Base-by-base conservation (phyloP, 2,797 vertebrate genomes). In the Picus viridis region DNA sequence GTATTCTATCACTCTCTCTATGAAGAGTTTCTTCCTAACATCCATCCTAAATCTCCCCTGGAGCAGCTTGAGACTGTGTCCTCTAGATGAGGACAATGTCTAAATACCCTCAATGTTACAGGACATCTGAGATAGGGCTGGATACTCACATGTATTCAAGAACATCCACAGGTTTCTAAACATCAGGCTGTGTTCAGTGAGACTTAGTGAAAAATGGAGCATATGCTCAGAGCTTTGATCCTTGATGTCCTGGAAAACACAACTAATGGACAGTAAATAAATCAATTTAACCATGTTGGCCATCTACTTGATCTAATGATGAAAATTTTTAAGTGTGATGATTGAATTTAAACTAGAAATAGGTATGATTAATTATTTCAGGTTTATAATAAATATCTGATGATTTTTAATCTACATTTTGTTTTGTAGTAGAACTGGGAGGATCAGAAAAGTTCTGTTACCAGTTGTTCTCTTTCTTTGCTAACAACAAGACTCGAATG, bases 141-240 rank as follows among this genome's bases (percentile, higher is more conserved):
- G 19, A 51, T 74, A n/a, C 1, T 76, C 8, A 7, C 34, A 2
- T 4, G 4, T 39, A 36, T 75, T 77, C 85, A 65, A 43, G 53
- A 56, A 78, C 77, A 89, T 69, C 32, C 16, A 63, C 24, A 26
- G 4, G 19, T 82, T 86, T 91, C 47, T 71, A 62, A 45, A 58
- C 1, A 0, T 51, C 69, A 80, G 0, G 0, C 10, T 45, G 8
- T 30, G 36, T 83, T 89, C 79, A 76, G 17, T 39, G 16, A 82
- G 26, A 77, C 11, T 8, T 67, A 73, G 49, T 22, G 58, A 45
- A 84, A 86, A 76, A 1, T 0, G 0, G 15, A 61, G 12, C 4
- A 7, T 51, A 41, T 29, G 7, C 13, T 90, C 47, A 78, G 71
- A 88, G 12, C 11, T 76, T n/a, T 82, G 30, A 61, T 2, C 11